Conservation (phyloP, 2,113 vertebrate genomes). For the Nerophis ophidion region DNA sequence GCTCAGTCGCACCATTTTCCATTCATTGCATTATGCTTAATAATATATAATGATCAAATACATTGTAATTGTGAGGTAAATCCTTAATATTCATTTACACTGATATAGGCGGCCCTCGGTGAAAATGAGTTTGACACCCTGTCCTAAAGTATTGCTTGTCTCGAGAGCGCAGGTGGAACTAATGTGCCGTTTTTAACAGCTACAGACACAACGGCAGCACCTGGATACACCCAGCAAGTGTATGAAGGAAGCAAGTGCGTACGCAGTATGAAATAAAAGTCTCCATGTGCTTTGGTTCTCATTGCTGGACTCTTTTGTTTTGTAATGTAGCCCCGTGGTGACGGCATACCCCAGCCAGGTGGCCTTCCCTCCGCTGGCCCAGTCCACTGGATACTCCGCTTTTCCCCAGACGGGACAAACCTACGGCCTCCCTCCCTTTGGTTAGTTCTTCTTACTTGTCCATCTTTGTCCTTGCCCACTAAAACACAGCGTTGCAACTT, state of each 20-base stretch:
- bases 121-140: too few relatives aligned
- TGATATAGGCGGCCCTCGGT: too few relatives aligned
- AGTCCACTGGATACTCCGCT: constrained; percentile 83
- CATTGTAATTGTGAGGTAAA: too few relatives aligned
- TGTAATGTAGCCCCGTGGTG: constrained; percentile 69
- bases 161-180: neutral
- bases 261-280: neutral
- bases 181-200: constrained; percentile 10
- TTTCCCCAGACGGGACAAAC: constrained; percentile 90
- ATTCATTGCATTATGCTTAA: too few relatives aligned
- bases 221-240: constrained; percentile 70
- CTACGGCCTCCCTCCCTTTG: constrained; percentile 96
- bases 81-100: too few relatives aligned
- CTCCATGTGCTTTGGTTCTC: neutral
- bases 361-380: constrained; percentile 83
- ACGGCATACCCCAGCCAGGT: constrained; percentile 81
- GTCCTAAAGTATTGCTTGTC: neutral
- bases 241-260: constrained; percentile 74
- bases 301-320: neutral
- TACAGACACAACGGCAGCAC: constrained; percentile 45
- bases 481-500: constrained; percentile 29
- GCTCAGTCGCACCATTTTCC: too few relatives aligned
- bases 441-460: constrained; percentile 67
- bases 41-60: too few relatives aligned
- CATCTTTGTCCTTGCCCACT: constrained; percentile 21